These are phyloP conservation scores for Poicephalus gulielmi DNA, from an alignment of 2,113 vertebrate genomes.

Conservation along the genomic window DNA sequence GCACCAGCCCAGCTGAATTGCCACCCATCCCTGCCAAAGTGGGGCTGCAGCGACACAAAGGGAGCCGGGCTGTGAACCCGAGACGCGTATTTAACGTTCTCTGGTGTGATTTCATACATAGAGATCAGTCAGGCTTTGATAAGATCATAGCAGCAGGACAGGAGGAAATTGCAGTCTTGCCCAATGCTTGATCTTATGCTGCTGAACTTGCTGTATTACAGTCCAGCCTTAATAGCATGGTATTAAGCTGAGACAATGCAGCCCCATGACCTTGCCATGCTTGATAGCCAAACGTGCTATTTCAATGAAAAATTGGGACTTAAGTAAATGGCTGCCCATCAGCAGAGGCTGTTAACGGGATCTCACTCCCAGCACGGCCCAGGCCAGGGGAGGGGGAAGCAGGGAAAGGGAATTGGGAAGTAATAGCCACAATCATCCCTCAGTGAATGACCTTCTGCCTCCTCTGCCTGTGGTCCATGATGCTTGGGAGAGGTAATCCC, in stretches of 20 bases:
- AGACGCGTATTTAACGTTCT: constrained; percentile 17
- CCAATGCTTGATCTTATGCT: constrained; percentile 63
- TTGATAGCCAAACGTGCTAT: constrained; percentile 26
- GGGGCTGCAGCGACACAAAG: background rate
- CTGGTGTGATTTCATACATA: background rate
- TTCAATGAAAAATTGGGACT: constrained; percentile 71
- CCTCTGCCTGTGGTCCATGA: background rate
- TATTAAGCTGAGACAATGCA: constrained; percentile 61
- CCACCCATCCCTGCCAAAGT: background rate
- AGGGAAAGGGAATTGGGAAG: constrained; percentile 3
- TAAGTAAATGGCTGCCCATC: constrained; percentile 23
- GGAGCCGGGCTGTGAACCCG: background rate
- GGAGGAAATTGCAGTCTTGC: constrained; percentile 73
- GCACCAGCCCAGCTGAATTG: accelerated
- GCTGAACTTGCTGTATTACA: constrained; percentile 31
- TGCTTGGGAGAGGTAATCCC: background rate
- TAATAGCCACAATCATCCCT: constrained; percentile 5
- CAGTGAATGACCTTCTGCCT: background rate
- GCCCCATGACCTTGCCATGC: constrained; percentile 69
- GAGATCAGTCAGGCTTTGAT: constrained; percentile 75
- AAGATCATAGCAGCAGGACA: constrained; percentile 69
- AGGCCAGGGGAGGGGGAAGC: background rate
- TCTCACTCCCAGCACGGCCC: accelerated
- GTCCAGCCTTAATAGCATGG: constrained; percentile 60
- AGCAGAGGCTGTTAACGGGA: constrained; percentile 18